Conservation (phyloP, 2,113 vertebrate genomes). For the Oplegnathus fasciatus region DNA sequence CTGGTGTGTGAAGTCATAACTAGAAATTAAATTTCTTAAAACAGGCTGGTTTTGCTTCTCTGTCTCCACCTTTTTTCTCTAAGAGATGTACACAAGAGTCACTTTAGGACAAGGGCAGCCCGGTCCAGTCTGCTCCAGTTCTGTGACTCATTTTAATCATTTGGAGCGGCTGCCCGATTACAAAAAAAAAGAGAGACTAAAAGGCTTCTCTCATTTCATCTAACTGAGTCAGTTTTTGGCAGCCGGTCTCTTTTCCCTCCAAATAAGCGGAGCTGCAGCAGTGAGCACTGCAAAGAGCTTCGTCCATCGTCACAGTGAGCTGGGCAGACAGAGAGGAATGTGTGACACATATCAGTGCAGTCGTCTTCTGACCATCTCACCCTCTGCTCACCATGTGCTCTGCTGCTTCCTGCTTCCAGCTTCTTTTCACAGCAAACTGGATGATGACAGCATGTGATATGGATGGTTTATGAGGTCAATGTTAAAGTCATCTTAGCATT, state of each 20-base stretch:
- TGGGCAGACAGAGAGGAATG: conserved; percentile 76
- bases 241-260: conserved; percentile 60
- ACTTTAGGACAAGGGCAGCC: conserved; percentile 58
- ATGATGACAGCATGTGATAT: neutral
- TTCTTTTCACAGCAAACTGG: neutral
- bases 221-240: conserved; percentile 75
- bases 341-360: conserved; percentile 54
- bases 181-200: conserved; percentile 21
- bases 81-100: conserved; percentile 10
- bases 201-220: conserved; percentile 72
- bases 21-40: neutral
- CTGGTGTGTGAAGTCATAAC: neutral
- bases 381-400: conserved; percentile 42
- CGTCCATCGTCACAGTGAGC: conserved; percentile 38
- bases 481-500: neutral
- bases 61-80: neutral
- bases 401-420: neutral
- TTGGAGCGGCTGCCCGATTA: conserved; percentile 22
- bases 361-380: conserved; percentile 43
- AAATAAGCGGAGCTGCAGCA: conserved; percentile 54
- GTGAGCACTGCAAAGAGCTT: conserved; percentile 22
- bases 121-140: conserved; percentile 69
- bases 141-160: conserved; percentile 73
- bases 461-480: neutral
- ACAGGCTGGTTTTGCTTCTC: neutral